phyloP scores from a whole-genome alignment of 64 coral and sea anemone genomes.

The Montipora sp. region DNA sequence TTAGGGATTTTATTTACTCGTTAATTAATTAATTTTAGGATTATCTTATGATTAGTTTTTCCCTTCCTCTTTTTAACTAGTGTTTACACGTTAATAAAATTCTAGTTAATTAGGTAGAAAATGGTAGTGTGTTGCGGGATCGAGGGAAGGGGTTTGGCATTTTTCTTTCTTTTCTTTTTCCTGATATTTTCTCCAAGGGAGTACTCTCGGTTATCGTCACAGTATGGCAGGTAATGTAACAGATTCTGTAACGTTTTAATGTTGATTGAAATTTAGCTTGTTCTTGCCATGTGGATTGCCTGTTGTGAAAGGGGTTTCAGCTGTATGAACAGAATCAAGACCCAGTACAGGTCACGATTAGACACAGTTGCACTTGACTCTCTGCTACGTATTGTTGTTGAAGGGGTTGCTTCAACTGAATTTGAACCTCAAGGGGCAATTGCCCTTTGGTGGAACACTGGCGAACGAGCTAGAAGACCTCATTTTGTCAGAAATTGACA shows the following conservation, averaged over 20 bases:
- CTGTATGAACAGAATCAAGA: conserved; percentile 39
- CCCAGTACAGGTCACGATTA: conserved; percentile 50
- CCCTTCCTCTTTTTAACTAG: no score
- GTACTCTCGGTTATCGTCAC: not conserved
- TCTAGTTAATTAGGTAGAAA: no score
- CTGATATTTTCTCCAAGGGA: no score
- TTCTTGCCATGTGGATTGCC: conserved; percentile 11
- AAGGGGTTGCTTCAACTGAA: conserved; percentile 50
- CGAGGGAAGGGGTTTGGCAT: no score
- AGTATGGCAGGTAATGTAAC: conserved; percentile 36
- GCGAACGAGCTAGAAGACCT: conserved; percentile 44
- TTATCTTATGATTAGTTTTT: no score
- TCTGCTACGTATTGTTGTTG: conserved; percentile 39
- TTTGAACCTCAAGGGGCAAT: conserved; percentile 43
- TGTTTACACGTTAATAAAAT: no score
- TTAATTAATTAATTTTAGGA: no score
- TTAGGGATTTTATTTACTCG: no score
- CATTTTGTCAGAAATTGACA: conserved; percentile 43
- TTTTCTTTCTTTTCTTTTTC: no score
- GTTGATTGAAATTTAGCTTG: conserved; percentile 51
- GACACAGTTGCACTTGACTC: conserved; percentile 20
- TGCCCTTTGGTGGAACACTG: conserved; percentile 55
- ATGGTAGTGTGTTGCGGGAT: no score
- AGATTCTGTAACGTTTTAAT: conserved; percentile 46
- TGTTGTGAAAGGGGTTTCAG: conserved; percentile 57